Evolutionary conservation across 2,797 vertebrate genomes (phyloP).

Genomic region (Bradypus variegatus): DNA sequence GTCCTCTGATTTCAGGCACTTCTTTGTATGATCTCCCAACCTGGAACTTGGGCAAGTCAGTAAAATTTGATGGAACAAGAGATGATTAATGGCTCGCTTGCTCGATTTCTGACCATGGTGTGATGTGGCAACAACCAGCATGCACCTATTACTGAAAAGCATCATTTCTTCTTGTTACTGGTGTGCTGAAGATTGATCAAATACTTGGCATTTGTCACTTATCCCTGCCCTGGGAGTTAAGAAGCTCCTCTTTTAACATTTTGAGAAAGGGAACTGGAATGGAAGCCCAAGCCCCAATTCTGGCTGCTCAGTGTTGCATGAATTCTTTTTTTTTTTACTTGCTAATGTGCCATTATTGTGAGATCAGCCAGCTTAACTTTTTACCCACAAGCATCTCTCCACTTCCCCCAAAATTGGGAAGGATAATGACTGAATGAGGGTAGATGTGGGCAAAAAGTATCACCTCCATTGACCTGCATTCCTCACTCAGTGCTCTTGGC

Average conservation of each 20-base stretch:
- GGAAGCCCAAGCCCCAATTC: conserved; percentile 26
- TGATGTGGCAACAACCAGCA: conserved; percentile 36
- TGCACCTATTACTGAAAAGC: conserved; percentile 28
- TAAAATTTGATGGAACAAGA: conserved; percentile 44
- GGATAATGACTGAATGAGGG: not conserved
- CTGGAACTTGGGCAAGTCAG: conserved; percentile 33
- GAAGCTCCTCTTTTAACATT: conserved; percentile 38
- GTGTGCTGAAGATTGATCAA: conserved; percentile 33
- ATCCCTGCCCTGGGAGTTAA: conserved; percentile 1
- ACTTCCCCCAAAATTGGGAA: not conserved
- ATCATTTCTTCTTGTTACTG: conserved; percentile 35
- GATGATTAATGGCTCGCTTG: conserved; percentile 59
- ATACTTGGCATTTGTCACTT: conserved; percentile 28
- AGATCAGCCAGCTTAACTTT: conserved; percentile 23
- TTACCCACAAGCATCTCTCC: not conserved
- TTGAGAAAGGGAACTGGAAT: conserved; percentile 22
- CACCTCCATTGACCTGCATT: not conserved
- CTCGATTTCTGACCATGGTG: not conserved
- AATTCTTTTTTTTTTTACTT: conserved; percentile 33
- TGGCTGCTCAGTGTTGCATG: conserved; percentile 10
- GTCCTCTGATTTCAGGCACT: conserved; percentile 4
- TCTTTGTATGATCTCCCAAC: not conserved
- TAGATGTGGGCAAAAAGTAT: not conserved
- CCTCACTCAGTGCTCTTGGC: not conserved
- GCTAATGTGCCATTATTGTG: conserved; percentile 6